Conservation (phyloP, 2,888 invertebrate genomes). For the Conomelus anceps region DNA sequence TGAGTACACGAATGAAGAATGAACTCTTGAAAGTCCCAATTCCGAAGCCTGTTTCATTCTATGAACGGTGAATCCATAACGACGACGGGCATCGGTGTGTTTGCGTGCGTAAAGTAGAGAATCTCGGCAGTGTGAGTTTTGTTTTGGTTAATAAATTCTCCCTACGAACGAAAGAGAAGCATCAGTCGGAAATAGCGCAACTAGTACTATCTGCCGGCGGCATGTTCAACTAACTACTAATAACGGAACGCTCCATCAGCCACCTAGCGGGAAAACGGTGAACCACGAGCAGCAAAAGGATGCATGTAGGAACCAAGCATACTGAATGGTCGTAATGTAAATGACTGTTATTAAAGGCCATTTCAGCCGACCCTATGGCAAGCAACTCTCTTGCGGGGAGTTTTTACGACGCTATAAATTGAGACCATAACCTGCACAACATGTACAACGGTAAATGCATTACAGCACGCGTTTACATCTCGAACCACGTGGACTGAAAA, state of each 20-base stretch:
- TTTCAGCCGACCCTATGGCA: conserved; percentile 23
- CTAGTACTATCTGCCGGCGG: neutral
- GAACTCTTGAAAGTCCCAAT: neutral
- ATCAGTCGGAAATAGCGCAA: neutral
- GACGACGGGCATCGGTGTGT: neutral
- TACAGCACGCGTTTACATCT: neutral
- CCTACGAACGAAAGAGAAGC: neutral
- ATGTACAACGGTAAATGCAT: neutral
- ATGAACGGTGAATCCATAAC: neutral
- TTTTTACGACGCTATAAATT: conserved; percentile 27
- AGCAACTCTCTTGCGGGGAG: neutral
- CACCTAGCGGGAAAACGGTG: neutral
- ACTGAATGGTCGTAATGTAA: conserved; percentile 15
- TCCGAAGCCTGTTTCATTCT: neutral
- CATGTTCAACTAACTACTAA: neutral
- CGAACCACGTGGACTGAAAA: neutral
- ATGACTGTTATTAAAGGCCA: conserved; percentile 27
- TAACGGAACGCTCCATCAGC: neutral
- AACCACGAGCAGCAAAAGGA: too few species aligned
- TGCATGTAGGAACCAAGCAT: conserved; percentile 1
- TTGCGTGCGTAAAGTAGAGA: neutral
- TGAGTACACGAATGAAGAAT: neutral
- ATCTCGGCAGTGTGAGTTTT: neutral
- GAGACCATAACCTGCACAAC: conserved; percentile 26
- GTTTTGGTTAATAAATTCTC: neutral